Evolutionary conservation across 2,888 invertebrate genomes (phyloP), one percentile per base, ranked within the genome.

Genomic region (Drosophila austrosaltans): DNA sequence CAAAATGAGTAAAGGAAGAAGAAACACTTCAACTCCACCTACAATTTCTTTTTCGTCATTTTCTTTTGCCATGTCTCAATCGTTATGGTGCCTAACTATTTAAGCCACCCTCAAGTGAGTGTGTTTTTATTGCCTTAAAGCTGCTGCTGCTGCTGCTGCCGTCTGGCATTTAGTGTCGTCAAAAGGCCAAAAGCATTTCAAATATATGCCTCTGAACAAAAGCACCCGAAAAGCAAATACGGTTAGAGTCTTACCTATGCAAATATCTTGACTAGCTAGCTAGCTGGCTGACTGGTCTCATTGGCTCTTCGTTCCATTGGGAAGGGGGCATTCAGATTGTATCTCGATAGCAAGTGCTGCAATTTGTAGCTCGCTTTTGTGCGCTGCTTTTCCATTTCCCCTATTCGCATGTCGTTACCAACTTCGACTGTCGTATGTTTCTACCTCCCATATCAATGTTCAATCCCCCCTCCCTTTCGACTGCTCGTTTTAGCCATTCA

Each of bases 311-410:
- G 57, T 44, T 16, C 66, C 73, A 71, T 62, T 66, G 74, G 53
- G 16, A 16, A 0, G 16, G 16, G 16, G 61, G 20, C 62, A 56
- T 87, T 87, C 66, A 59, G 83, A 85, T 73, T 86, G 76, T 83
- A 86, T 88, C 88, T 85, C 72, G 88, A 87, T 79, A 83, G 48
- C 83, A 83, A 83, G 88, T 88, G 72, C 81, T 75, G 83, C 88
- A 83, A 82, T 82, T 82, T 82, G 72, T 68, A 81, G 69, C 56
- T 48, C 63, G 71, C 67, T 82, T 76, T 72, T 78, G 65, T 70
- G 74, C 30, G 57, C 65, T 58, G 66, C 44, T 44, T 56, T 66
- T 44, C 72, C 76, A 61, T 39, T 44, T 36, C 16, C n/a, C 30
- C 44, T 20, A 48, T 32, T 16, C 42, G 39, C 36, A 53, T n/a